phyloP scores from a whole-genome alignment of 2,888 invertebrate species.

The Eupeodes luniger region DNA sequence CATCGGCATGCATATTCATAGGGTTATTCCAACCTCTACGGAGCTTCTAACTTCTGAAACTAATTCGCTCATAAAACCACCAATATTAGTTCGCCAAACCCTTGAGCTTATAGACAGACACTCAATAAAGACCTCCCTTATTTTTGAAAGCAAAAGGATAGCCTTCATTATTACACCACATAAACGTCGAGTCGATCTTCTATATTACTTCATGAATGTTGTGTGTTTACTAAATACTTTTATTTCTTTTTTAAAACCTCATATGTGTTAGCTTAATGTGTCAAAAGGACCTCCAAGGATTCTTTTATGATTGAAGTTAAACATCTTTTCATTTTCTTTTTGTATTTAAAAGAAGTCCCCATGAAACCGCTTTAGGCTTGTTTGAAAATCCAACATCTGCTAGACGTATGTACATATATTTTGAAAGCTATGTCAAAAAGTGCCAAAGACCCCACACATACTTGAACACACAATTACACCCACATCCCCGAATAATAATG shows the following conservation, averaged over 20 bases:
- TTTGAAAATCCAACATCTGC: too few species aligned
- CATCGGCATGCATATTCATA: too few species aligned
- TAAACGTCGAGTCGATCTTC: not conserved
- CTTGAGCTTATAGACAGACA: too few species aligned
- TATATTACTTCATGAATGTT: not conserved
- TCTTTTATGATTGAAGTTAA: not conserved
- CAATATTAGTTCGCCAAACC: too few species aligned
- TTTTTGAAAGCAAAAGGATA: not conserved
- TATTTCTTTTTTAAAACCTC: not conserved
- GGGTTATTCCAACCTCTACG: too few species aligned
- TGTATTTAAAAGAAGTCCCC: too few species aligned
- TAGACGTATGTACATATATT: too few species aligned
- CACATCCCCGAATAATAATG: not conserved
- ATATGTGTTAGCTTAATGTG: not conserved
- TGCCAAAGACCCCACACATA: not conserved
- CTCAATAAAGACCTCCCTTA: too few species aligned
- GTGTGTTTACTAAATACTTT: slow-evolving; percentile 9
- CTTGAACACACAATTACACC: not conserved
- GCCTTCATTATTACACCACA: not conserved
- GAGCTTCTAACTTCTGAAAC: too few species aligned
- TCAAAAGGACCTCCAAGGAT: not conserved
- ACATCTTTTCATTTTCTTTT: not conserved
- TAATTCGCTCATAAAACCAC: too few species aligned
- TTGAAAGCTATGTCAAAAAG: not conserved
- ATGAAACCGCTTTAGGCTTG: too few species aligned